Base-by-base conservation (phyloP, 2,113 vertebrate species). In the Lycocorax pyrrhopterus region DNA sequence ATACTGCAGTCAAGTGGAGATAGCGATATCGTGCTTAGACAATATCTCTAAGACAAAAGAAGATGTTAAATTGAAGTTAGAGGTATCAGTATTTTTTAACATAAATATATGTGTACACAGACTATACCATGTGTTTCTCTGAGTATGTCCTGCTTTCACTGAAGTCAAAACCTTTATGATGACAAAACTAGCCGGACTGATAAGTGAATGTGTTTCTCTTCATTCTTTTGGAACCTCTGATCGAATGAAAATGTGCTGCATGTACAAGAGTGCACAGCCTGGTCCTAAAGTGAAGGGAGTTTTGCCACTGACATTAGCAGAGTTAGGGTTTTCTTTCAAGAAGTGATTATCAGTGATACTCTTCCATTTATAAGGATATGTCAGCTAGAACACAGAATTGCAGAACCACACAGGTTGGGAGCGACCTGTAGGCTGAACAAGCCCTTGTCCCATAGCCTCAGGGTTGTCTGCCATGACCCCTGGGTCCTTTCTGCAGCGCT, bases 1-100 rank as follows among this genome's bases (percentile, higher is more conserved):
- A 79, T 99, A 99, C 97, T 99, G 99, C 98, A 99, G 99, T 95
- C 99, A 98, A 27, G 99, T 99, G 84, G 99, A 99, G 94, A 98
- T 90, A 6, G 98, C 99, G 49, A 99, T 99, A 93, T 98, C 98
- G 1, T 98, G 97, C 73, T 98, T 99, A 93, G 99, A 99, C 94
- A 93, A 95, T 74, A 99, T 99, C 97, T 99, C 99, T 63, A 99
- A 99, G 97, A 98, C 98, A 80, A 99, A 98, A 96, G 99, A 99
- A 97, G 99, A 99, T 27, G 98, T 99, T 43, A 98, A 98, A 89
- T 96, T 99, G 98, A 99, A 99, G 93, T 96, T 99, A 14, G 99
- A 99, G 99, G 99, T 99, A 96, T 81, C 46, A 56, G 29, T 83
- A 13, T 84, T 96, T 94, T 59, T 67, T 37, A 79, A 82, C 4